phyloP scores from a whole-genome alignment of 2,888 invertebrate genomes.

The Drosophila greeni region DNA sequence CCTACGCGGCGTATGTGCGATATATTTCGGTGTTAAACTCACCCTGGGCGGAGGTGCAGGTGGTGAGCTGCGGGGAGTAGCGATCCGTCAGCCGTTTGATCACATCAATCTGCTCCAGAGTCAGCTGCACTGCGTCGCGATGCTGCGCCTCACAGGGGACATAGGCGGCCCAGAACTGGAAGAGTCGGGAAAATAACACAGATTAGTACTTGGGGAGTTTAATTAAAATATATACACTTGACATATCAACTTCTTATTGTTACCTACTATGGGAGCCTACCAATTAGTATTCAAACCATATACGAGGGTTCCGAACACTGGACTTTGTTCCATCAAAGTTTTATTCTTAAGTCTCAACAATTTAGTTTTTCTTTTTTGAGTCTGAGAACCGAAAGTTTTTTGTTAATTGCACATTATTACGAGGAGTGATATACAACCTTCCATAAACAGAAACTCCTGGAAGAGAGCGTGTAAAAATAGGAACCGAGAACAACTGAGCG shows the following conservation, averaged over 20 bases:
- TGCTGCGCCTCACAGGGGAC: conserved; percentile 85
- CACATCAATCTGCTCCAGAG: conserved; percentile 86
- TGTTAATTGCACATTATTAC: conserved; percentile 42
- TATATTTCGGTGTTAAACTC: conserved; percentile 65
- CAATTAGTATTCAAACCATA: not conserved
- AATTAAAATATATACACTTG: not conserved
- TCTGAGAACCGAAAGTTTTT: conserved; percentile 16
- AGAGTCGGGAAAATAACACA: not conserved
- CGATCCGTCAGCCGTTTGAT: conserved; percentile 84
- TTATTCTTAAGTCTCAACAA: not conserved
- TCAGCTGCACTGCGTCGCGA: conserved; percentile 85
- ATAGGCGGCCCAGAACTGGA: conserved; percentile 87
- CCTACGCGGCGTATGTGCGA: conserved; percentile 44
- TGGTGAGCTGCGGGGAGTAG: conserved; percentile 83
- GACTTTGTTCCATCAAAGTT: not conserved
- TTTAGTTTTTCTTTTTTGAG: conserved; percentile 11
- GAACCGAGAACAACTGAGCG: conserved; percentile 10
- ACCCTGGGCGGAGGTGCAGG: conserved; percentile 85
- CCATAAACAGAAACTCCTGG: conserved; percentile 26
- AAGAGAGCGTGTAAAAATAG: conserved; percentile 3
- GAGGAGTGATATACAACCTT: conserved; percentile 24
- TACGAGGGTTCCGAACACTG: not conserved
- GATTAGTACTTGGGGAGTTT: not conserved
- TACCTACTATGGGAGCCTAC: not conserved
- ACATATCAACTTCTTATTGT: not conserved